Evolutionary conservation across 2,113 vertebrate genomes (phyloP), one percentile per base, ranked within the genome.

Genomic region (Thamnaconus septentrionalis): DNA sequence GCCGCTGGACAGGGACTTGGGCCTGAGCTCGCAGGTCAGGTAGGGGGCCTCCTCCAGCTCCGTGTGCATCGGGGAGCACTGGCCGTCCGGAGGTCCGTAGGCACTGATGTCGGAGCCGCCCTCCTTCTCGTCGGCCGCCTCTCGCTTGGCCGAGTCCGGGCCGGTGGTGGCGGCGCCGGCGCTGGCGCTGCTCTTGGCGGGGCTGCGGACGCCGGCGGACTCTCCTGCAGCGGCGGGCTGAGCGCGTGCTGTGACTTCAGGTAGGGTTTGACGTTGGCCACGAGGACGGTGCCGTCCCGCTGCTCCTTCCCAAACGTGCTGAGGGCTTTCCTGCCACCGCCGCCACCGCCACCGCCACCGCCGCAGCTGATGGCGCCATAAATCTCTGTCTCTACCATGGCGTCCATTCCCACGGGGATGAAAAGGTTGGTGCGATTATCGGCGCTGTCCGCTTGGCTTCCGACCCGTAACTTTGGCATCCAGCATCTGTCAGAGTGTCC

Each of bases 351-450:
- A 31, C 18, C 18, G 18, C 18, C 18, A 31, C 18, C 94, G 45
- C 93, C 92, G 87, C 95, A 93, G 91, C 94, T 96, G 92, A 97
- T 94, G 94, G 94, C 95, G 93, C 96, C 96, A 0, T 96, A 96
- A 91, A 95, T 95, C 91, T 97, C 95, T 92, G 95, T 95, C 92
- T 98, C 96, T 87, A 96, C 94, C 66, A 95, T 94, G 90, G 94
- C 91, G 91, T 97, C 95, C 85, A 96, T 95, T 81, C 90, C 90
- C 90, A 95, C 94, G 89, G 96, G 96, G 93, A 98, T 95, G 93
- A 98, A 97, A 94, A 97, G 93, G 94, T 98, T 96, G 94, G 95
- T 96, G 93, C 96, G 95, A 93, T 98, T 96, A 94, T 98, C 96
- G 90, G 93, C 93, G 66, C 95, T 96, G 93, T 98, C 96, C 91